Percentiles rank a stretch among this genome's conserved stretches.
phyloP scores from a whole-genome alignment of 1,140 invertebrate genomes.

The Orchestia grillus region DNA sequence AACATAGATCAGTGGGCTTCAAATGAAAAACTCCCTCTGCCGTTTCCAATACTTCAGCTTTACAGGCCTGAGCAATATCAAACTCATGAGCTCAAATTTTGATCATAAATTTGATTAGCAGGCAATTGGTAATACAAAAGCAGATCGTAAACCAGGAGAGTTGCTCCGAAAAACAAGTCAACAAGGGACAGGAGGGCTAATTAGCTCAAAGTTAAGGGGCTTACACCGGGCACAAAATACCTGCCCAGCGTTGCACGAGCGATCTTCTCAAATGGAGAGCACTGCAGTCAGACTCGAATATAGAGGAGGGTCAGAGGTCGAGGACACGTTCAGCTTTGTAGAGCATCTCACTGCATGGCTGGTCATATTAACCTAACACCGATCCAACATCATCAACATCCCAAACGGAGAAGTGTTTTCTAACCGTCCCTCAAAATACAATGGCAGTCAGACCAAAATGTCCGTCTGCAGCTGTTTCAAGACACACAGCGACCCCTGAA shows the following conservation, averaged over 20 bases:
- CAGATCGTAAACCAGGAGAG: not conserved
- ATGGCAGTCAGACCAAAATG: not conserved
- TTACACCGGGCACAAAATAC: not conserved
- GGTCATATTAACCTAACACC: not conserved
- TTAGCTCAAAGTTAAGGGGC: not conserved
- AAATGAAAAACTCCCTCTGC: not conserved
- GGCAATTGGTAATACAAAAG: not conserved
- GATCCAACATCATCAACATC: not conserved
- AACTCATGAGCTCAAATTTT: not conserved
- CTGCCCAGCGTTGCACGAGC: not conserved
- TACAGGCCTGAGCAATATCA: not conserved
- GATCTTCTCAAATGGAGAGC: constrained; percentile 7
- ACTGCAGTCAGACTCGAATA: not conserved
- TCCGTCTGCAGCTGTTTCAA: not conserved
- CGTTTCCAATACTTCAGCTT: not conserved
- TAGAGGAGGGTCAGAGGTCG: constrained; percentile 19
- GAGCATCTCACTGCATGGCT: constrained; percentile 41
- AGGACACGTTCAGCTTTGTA: constrained; percentile 14
- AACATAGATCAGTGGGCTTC: not conserved
- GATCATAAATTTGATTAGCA: not conserved
- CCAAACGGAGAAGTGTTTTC: not conserved
- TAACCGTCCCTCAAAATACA: not conserved
- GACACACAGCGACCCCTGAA: not conserved
- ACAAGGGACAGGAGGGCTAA: constrained; percentile 15
- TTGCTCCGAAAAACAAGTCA: constrained; percentile 8